phyloP scores from a whole-genome alignment of 1,140 invertebrate genomes.

The Megathymus violae region DNA sequence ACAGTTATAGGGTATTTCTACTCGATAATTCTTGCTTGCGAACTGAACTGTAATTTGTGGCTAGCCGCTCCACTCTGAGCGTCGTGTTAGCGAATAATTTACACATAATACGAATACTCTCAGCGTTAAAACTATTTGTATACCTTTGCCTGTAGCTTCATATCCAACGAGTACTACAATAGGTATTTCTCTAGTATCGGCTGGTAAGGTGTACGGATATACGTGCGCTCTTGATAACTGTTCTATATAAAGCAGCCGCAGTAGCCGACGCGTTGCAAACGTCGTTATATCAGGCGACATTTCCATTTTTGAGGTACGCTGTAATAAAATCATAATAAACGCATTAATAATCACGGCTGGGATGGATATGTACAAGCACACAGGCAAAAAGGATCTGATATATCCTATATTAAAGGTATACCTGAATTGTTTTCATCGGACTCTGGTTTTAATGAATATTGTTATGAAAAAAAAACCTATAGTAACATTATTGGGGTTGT shows the following conservation, averaged over 20 bases:
- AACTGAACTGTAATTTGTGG: neutral
- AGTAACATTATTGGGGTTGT: too few relatives aligned
- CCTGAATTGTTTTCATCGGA: too few relatives aligned
- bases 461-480: too few relatives aligned
- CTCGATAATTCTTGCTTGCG: neutral
- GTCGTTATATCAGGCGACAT: conserved; percentile 55
- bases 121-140: neutral
- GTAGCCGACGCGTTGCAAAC: conserved; percentile 58
- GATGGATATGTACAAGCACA: too few relatives aligned
- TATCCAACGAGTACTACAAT: conserved; percentile 69
- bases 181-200: conserved; percentile 64
- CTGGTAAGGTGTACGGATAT: conserved; percentile 58
- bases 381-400: too few relatives aligned
- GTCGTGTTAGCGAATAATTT: too few relatives aligned
- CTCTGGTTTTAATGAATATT: too few relatives aligned
- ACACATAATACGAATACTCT: neutral
- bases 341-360: too few relatives aligned
- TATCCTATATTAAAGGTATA: too few relatives aligned
- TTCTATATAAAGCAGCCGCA: conserved; percentile 68
- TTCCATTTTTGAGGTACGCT: conserved; percentile 65
- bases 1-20: too few relatives aligned
- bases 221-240: conserved; percentile 62
- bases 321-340: too few relatives aligned
- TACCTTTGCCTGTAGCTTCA: conserved; percentile 74
- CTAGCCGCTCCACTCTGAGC: neutral